These are phyloP conservation scores for Megamerina dolium DNA, from an alignment of 2,888 invertebrate species.

Conservation along the genomic window DNA sequence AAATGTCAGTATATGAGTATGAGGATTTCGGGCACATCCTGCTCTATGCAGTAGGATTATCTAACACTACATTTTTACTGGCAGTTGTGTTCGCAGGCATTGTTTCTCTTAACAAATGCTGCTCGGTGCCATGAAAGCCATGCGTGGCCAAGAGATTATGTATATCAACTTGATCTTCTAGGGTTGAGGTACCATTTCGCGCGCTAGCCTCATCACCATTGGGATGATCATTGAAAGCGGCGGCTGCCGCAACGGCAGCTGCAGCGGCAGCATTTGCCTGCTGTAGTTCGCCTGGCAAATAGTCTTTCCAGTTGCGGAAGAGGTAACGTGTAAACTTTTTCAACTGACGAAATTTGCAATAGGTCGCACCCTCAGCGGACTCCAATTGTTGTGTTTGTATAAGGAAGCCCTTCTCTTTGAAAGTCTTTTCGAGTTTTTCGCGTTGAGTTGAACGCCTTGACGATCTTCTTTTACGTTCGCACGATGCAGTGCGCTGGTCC, in stretches of 20 bases:
- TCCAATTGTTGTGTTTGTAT: constrained; percentile 90
- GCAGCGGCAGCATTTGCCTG: constrained; percentile 24
- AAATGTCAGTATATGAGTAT: no score
- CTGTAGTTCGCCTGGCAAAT: constrained; percentile 64
- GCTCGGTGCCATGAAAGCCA: constrained; percentile 4
- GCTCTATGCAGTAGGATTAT: no score
- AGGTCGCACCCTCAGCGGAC: constrained; percentile 88
- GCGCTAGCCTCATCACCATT: no score
- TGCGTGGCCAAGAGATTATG: constrained; percentile 24
- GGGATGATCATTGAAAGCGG: constrained; percentile 11
- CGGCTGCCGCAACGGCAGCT: constrained; percentile 26
- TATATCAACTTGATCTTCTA: no score
- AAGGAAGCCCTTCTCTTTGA: constrained; percentile 86
- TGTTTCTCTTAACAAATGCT: no score
- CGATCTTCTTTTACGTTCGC: constrained; percentile 62
- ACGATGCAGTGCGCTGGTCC: no score
- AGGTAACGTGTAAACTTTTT: constrained; percentile 86
- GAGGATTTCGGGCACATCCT: no score
- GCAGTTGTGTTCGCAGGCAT: background rate
- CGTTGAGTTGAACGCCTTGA: constrained; percentile 76
- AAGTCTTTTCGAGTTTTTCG: constrained; percentile 84
- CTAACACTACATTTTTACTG: no score
- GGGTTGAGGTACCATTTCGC: no score
- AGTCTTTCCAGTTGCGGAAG: constrained; percentile 90
- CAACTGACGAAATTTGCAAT: constrained; percentile 86